Base-by-base conservation (phyloP, 2,888 invertebrate species). In the Stenodera caucasica region DNA sequence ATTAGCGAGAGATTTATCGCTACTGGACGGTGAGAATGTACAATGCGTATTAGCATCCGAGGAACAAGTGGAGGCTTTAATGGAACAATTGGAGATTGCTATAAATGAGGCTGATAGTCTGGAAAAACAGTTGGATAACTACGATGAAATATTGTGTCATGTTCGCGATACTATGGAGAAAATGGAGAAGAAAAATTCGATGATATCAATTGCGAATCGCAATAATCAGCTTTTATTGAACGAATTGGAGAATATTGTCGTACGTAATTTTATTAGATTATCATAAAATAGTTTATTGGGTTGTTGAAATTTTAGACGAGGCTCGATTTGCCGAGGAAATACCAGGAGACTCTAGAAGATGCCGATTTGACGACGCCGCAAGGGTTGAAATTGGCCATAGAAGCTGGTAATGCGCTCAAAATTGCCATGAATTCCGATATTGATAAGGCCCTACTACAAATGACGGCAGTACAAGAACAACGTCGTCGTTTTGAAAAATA, bases 21-120 rank as follows among this genome's bases (percentile, higher is more conserved):
- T 90, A 67, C 82, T 95, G 40, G 95, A 95, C 84, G 92, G 92
- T 69, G 93, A 93, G 75, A 96, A 96, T 81, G 92, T 96, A 61
- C 92, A 95, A 78, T 92, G 92, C 72, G 93, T 96, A 55, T 84
- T 96, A 81, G 92, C 92, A n/a, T 94, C 94, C 2, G 95, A 96
- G 77, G 87, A 86, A 60, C 88, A 92, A 77, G 90, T 94, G 0
- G 84, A 90, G 63, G 83, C 84, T 35, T 82, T 92, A 72, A 92
- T 96, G 82, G 86, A 90, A 69, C 87, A 91, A 71, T 84, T 94
- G 58, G 91, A 93, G 75, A 85, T 85, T 58, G 92, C 93, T 0
- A 88, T 94, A 67, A 82, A 83, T 26, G 90, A 92, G 81, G 89
- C 91, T 9, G 88, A 88, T 68, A 82, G 84, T 64, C 86, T 92